A percentile compares a stretch with the other conserved stretches of the same genome.
These are phyloP conservation scores for Rhynchonycteris naso DNA, from an alignment of 2,797 vertebrate genomes.

Conservation along the genomic window DNA sequence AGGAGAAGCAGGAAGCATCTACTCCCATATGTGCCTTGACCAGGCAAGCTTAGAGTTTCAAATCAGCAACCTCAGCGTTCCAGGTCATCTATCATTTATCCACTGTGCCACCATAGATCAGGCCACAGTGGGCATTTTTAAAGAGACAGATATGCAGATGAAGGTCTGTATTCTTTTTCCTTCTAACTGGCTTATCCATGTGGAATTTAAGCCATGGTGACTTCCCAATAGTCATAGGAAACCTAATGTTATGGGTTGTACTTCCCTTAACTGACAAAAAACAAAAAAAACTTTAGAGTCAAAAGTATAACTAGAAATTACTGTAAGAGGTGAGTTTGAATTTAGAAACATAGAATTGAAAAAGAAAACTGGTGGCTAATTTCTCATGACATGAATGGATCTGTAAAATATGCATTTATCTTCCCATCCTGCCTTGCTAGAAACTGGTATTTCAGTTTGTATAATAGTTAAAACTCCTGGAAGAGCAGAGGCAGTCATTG, in stretches of 20 bases:
- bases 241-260: background rate
- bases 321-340: slow-evolving; percentile 42
- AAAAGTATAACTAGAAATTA: slow-evolving; percentile 51
- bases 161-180: background rate
- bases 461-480: slow-evolving; percentile 89
- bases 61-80: too few relatives aligned
- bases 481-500: slow-evolving; percentile 94
- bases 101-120: too few relatives aligned
- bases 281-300: slow-evolving; percentile 18
- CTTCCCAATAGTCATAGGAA: slow-evolving; percentile 29
- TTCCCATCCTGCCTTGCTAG: slow-evolving; percentile 76
- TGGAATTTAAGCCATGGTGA: background rate
- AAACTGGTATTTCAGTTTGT: slow-evolving; percentile 84
- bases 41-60: too few relatives aligned
- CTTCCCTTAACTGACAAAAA: slow-evolving; percentile 35
- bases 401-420: slow-evolving; percentile 77
- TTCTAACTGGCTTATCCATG: background rate
- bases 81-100: too few relatives aligned
- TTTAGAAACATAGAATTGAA: slow-evolving; percentile 48
- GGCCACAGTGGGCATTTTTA: background rate
- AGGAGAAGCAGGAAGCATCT: too few relatives aligned
- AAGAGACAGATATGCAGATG: background rate
- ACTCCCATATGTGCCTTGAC: too few relatives aligned
- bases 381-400: slow-evolving; percentile 80
- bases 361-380: slow-evolving; percentile 64